phyloP scores from a whole-genome alignment of 2,113 vertebrate genomes.

The Salvelinus alpinus region DNA sequence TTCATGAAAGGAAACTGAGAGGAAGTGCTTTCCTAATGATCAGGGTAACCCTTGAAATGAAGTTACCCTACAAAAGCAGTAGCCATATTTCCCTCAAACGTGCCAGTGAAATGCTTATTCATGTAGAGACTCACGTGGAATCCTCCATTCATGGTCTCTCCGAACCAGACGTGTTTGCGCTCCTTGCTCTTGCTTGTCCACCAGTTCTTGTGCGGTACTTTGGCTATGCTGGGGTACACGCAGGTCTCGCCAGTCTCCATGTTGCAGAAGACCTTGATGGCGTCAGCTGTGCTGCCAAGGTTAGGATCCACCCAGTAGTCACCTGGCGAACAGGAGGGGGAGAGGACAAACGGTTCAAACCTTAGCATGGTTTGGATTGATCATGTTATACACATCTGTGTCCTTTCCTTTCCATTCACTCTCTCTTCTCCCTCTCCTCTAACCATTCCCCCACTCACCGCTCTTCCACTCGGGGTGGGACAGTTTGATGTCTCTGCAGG shows the following conservation, averaged over 20 bases:
- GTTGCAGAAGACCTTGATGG: constrained; percentile 98
- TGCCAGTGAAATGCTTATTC: not conserved
- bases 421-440: not conserved
- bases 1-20: too few relatives aligned
- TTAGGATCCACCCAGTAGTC: constrained; percentile 98
- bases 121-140: constrained; percentile 85
- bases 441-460: constrained; percentile 72
- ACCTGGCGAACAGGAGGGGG: constrained; percentile 66
- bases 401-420: not conserved
- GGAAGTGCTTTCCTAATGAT: too few relatives aligned
- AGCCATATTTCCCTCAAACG: not conserved
- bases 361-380: not conserved
- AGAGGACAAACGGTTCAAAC: accelerated
- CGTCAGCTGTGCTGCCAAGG: constrained; percentile 90
- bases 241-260: constrained; percentile 96
- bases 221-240: constrained; percentile 85
- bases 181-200: constrained; percentile 91
- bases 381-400: not conserved
- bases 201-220: constrained; percentile 94
- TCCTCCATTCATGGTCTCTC: constrained; percentile 91
- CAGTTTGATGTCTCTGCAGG: constrained; percentile 93
- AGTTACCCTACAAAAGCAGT: not conserved
- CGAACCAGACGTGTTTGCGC: constrained; percentile 94
- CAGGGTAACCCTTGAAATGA: too few relatives aligned
- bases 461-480: constrained; percentile 96